These are phyloP conservation scores for Uropetala carovei DNA, from an alignment of 2,888 invertebrate genomes.

Conservation along the genomic window DNA sequence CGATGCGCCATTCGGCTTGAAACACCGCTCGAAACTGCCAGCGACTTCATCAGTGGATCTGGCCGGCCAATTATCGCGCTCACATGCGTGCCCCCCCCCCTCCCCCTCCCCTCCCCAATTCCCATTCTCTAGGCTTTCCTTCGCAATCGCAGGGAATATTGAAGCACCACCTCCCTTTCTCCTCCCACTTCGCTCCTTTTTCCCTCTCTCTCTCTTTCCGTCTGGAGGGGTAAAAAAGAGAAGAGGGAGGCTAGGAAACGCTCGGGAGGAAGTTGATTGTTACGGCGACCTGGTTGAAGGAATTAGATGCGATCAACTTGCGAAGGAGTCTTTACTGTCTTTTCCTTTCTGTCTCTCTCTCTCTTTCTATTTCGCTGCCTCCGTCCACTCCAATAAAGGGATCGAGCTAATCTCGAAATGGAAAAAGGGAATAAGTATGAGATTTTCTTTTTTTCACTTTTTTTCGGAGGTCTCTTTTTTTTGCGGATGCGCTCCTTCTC, in stretches of 20 bases:
- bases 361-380: too few species aligned
- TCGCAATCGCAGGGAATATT: too few species aligned
- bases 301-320: constrained; percentile 36
- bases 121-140: too few species aligned
- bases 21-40: constrained; percentile 15
- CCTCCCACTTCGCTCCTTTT: not conserved
- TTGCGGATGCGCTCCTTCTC: too few species aligned
- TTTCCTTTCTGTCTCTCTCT: not conserved
- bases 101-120: not conserved
- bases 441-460: too few species aligned
- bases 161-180: not conserved
- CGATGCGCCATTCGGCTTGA: not conserved
- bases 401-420: too few species aligned
- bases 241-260: not conserved
- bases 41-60: not conserved
- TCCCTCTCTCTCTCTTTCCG: not conserved
- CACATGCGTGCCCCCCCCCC: not conserved
- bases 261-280: constrained; percentile 38
- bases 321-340: not conserved
- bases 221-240: not conserved
- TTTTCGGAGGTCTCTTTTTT: too few species aligned
- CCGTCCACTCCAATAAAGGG: not conserved
- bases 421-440: too few species aligned
- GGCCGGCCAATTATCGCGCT: not conserved
- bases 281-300: constrained; percentile 36